Evolutionary conservation across 2,888 invertebrate genomes (phyloP), one percentile per base, ranked within the genome.

Genomic region (Plebejus melissa): DNA sequence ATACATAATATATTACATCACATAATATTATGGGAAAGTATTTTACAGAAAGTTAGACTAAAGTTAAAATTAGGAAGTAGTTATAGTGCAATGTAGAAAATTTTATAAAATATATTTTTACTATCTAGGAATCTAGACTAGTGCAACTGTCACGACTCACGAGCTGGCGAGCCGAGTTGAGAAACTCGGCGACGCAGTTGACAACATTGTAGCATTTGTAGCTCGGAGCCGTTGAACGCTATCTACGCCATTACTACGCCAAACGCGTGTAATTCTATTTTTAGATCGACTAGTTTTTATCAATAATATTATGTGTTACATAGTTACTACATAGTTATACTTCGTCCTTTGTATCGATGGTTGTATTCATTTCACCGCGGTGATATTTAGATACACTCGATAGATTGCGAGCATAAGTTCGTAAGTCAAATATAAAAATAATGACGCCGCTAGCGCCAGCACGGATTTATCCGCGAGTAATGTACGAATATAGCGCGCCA

Each of bases 401-500:
- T 4, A 65, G 60, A 0, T 65, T 28, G 54, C 11, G 9, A 28
- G 28, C 65, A 32, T 36, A 65, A 65, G 60, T 60, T 60, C 60
- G 60, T 28, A 65, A 65, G 65, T 36, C 65, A 65, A 32, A 36
- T 65, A 5, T 22, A 71, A 71, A 41, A 71, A 71, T 71, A 28
- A 46, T 71, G 1, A 46, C 71, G 11, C 32, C 22, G 50, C 41
- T 72, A 54, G 46, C 46, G 71, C 46, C 46, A 71, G 46, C n/a
- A 22, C 71, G 28, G 36, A 74, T 74, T 74, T 74, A 74, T 6
- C 32, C 46, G 16, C 36, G 32, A 36, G 36, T 54, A 41, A 28
- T 65, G 57, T 54, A 74, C 76, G 74, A 76, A 77, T 81, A 79
- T 79, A 78, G 80, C 77, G 69, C 80, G 80, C 81, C 81, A 80